Base-by-base conservation (phyloP, 2,888 invertebrate genomes). In the Acleris sparsana region DNA sequence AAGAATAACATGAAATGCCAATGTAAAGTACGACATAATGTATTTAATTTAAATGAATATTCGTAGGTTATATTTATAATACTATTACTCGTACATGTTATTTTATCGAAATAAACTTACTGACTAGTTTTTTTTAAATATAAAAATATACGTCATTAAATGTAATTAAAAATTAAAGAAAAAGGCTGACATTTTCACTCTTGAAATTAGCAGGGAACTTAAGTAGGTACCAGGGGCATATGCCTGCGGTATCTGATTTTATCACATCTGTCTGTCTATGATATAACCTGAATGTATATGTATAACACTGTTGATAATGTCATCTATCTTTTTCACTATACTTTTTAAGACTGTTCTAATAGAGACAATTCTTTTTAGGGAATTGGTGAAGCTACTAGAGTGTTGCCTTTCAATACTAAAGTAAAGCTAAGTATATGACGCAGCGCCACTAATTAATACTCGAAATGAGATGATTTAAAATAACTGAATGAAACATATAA, bases 51-150 rank as follows among this genome's bases (percentile, higher is more conserved):
- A n/a, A 59, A 63, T 67, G 18, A 63, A 67, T 62, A 66, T 52
- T 48, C 18, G 13, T 48, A 62, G 57, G 44, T 58, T 58, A 63
- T 57, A 43, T 43, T 39, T 48, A 39, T 39, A 39, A 39, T 39
- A 39, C 33, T 61, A 65, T 64, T 56, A 59, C 63, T 68, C 59
- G 58, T 59, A 64, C 59, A 65, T 62, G 64, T 59, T 67, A 55
- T 56, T 69, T 63, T 63, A 71, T 70, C 67, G 29, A 77, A 83
- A 81, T 84, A 83, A 80, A 73, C 89, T 89, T 90, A 89, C 85
- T 89, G 90, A 90, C 89, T 88, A 88, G 87, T 84, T 84, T 82
- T 80, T n/a, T 80, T 82, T 82, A 82, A 83, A 85, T 86, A 84
- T 76, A 80, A 79, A 66, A 66, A 66, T 66, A 66, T 52, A 57